These are phyloP conservation scores for Micropoecilia bifurca DNA, from an alignment of 2,797 vertebrate genomes.

Conservation along the genomic window DNA sequence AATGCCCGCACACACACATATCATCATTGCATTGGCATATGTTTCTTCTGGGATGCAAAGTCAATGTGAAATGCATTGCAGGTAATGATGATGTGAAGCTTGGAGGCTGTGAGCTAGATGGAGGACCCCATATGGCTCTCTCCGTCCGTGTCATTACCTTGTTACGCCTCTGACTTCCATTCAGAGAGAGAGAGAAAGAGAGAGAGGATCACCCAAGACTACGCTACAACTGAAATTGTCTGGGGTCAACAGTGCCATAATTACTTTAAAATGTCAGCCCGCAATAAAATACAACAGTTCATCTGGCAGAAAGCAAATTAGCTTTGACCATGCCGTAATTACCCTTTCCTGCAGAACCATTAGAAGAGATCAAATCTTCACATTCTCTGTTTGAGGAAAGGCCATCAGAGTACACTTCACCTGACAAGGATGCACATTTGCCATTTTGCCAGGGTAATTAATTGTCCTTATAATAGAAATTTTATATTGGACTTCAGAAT, in stretches of 20 bases:
- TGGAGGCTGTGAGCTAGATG: constrained; percentile 66
- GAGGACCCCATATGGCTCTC: constrained; percentile 98
- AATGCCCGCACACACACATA: constrained; percentile 56
- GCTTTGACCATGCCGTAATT: constrained; percentile 99
- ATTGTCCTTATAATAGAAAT: constrained; percentile 99
- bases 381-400: constrained; percentile 99
- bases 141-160: constrained; percentile 99
- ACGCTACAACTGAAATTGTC: constrained; percentile 99
- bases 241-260: constrained; percentile 99
- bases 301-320: constrained; percentile 99
- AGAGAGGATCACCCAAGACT: constrained; percentile 92
- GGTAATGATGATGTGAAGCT: constrained; percentile 82
- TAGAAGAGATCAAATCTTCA: constrained; percentile 99
- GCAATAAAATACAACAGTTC: constrained; percentile 99
- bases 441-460: constrained; percentile 99
- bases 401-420: constrained; percentile 99
- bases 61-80: constrained; percentile 80
- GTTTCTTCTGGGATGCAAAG: constrained; percentile 78
- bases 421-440: constrained; percentile 99
- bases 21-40: constrained; percentile 53
- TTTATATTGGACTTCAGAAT: constrained; percentile 99
- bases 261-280: constrained; percentile 99
- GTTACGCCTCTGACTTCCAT: constrained; percentile 98
- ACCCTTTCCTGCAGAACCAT: constrained; percentile 99
- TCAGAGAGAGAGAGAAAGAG: constrained; percentile 77